Evolutionary conservation across 2,888 invertebrate genomes (phyloP).

Genomic region (Hydraecia micacea): DNA sequence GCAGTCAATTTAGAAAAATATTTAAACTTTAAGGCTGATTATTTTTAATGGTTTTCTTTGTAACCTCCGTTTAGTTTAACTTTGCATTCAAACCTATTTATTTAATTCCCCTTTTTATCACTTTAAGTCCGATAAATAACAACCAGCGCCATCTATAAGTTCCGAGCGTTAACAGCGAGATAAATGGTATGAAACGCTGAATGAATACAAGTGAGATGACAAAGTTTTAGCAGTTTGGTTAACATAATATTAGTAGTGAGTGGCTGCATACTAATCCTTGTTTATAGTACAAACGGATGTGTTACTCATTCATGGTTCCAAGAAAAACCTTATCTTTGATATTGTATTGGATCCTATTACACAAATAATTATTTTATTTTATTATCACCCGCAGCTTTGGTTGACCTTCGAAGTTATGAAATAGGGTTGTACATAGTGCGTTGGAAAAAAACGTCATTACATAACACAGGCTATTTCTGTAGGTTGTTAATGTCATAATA

Average conservation of each 20-base stretch:
- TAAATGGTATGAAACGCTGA: conserved; percentile 27
- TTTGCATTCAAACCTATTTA: too few relatives aligned
- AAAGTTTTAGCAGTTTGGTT: conserved; percentile 40
- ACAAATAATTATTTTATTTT: conserved; percentile 45
- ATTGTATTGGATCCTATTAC: conserved; percentile 47
- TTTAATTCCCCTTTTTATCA: too few relatives aligned
- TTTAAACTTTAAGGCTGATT: too few relatives aligned
- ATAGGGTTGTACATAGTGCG: conserved; percentile 26
- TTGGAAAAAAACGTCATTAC: conserved; percentile 33
- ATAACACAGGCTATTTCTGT: conserved; percentile 24
- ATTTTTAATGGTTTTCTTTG: too few relatives aligned
- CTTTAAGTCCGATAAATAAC: conserved; percentile 1
- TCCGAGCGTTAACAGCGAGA: conserved; percentile 9
- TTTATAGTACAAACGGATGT: conserved; percentile 60
- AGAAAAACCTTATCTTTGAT: conserved; percentile 58
- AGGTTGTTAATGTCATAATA: background rate
- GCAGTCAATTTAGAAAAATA: too few relatives aligned
- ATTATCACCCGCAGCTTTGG: conserved; percentile 43
- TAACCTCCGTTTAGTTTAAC: too few relatives aligned
- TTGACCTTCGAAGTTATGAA: conserved; percentile 51
- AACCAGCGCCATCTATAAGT: conserved; percentile 59
- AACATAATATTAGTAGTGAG: conserved; percentile 43
- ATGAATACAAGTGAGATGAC: conserved; percentile 43
- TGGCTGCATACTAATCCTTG: conserved; percentile 42
- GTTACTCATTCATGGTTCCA: conserved; percentile 57